Base-by-base conservation (phyloP, 2,797 vertebrate genomes). In the Pangasius djambal region DNA sequence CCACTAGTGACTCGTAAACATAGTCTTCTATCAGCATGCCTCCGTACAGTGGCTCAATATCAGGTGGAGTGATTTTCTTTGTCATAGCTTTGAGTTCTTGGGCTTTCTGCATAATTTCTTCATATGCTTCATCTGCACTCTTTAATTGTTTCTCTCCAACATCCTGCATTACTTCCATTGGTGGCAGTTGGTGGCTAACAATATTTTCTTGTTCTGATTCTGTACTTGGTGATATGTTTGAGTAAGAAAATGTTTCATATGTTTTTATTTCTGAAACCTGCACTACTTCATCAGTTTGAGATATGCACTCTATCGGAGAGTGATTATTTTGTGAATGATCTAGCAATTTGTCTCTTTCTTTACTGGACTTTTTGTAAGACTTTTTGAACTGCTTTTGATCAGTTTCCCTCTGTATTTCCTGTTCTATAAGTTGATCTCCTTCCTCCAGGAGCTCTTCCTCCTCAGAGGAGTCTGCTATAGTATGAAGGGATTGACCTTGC, bases 1-100 rank as follows among this genome's bases (percentile, higher is more conserved):
- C 98, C 89, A 99, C 96, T 92, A 99, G 96, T 83, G 98, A 98
- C 90, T 99, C 98, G 91, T 99, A 99, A 93, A 98, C 98, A 94
- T 99, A 99, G 95, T 99, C 98, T 88, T 99, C 98, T 94, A 99
- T 99, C 92, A 98, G 67, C 98, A 99, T 98, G 83, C 98, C 98
- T 70, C 97, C 98, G 93, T 98, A 99, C 44, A 99, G 96, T 52
- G 98, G 97, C 89, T 99, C 98, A 93, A 99, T 97, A 92, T 98
- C 98, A 94, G 98, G 97, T 31, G 96, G 95, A 92, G 97, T 96
- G n/a, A 96, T 95, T 90, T 95, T 97, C 90, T 98, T 98, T 77
- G 86, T 94, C 87, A 94, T 85, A 90, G 94, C 96, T 94, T 97
- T 96, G 94, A 98, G 96, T 72, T 95, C 86, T 93, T 96, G 97